Percentiles rank a stretch among this genome's conserved stretches.
phyloP scores from a whole-genome alignment of 1,140 invertebrate genomes.

The Aphidius gifuensis region DNA sequence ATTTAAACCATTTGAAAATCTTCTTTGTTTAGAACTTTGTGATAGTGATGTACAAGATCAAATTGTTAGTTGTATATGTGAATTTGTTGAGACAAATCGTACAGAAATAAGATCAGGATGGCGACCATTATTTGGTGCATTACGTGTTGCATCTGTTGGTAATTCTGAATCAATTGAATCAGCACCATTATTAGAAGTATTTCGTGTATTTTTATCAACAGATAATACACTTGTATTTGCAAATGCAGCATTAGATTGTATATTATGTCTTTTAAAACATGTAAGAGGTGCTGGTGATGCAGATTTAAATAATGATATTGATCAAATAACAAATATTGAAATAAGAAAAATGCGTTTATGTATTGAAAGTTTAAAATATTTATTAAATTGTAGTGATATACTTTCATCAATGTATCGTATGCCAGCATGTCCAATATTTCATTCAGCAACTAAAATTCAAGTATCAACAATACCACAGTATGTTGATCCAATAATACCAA shows the following conservation, averaged over 20 bases:
- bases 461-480: conserved; percentile 72
- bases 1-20: conserved; percentile 92
- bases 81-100: conserved; percentile 90
- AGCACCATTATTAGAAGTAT: conserved; percentile 84
- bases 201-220: conserved; percentile 86
- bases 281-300: conserved; percentile 60
- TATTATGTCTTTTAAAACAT: conserved; percentile 79
- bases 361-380: conserved; percentile 79
- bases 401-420: conserved; percentile 90
- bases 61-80: conserved; percentile 92
- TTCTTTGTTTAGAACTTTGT: conserved; percentile 87
- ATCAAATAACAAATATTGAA: conserved; percentile 36
- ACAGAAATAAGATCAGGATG: conserved; percentile 91
- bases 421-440: conserved; percentile 91
- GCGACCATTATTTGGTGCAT: conserved; percentile 86
- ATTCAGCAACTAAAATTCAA: conserved; percentile 83
- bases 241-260: conserved; percentile 90
- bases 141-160: conserved; percentile 74
- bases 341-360: conserved; percentile 58
- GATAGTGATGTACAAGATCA: conserved; percentile 86
- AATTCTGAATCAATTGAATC: conserved; percentile 59
- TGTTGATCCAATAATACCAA: conserved; percentile 83
- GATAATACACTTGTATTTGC: conserved; percentile 91
- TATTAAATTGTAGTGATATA: conserved; percentile 82
- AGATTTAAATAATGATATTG: conserved; percentile 37